Evolutionary conservation across 2,888 invertebrate species (phyloP), one percentile per base, ranked within the genome.

Genomic region (Agrilus cyanescens): DNA sequence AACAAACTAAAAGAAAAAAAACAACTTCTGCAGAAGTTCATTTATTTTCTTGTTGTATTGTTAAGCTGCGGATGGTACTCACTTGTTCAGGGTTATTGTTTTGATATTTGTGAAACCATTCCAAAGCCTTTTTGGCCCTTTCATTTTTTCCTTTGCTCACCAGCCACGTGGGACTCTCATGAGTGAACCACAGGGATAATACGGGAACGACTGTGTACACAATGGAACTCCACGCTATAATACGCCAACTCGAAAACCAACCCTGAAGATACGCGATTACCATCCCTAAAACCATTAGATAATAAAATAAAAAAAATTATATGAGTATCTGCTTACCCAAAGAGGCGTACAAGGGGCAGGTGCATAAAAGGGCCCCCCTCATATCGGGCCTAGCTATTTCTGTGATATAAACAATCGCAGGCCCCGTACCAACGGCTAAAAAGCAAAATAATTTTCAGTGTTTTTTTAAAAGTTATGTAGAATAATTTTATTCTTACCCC

Each of bases 331-430:
- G 51, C 54, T 60, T 58, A 69, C 76, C 76, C 45, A 76, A 61
- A 1, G 76, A 76, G 5, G 75, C 75, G 49, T 73, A 66, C 4
- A 74, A 72, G 3, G 76, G 76, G 4, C 74, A 74, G 25, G 70
- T 65, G 8, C 75, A 74, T 46, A 76, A 73, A 36, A 77, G 59
- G 8, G 76, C 73, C n/a, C 76, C 76, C 45, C 77, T 58, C 46
- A 76, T 62, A 53, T 76, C 75, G 2, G 75, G 73, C 35, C 74
- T 61, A 1, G 75, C 74, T 2, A 76, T 72, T 61, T 77, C 76
- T 6, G 76, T 76, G 42, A 76, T 74, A 58, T 77, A 77, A 16
- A 76, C 76, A 34, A 75, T 72, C 2, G 75, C 76, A 12, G 77
- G 76, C 49, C 75, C 74, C 2, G 74, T 72, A 12, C 74, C 74